Evolutionary conservation across 2,888 invertebrate genomes (phyloP).

Genomic region (Eupithecia insigniata): DNA sequence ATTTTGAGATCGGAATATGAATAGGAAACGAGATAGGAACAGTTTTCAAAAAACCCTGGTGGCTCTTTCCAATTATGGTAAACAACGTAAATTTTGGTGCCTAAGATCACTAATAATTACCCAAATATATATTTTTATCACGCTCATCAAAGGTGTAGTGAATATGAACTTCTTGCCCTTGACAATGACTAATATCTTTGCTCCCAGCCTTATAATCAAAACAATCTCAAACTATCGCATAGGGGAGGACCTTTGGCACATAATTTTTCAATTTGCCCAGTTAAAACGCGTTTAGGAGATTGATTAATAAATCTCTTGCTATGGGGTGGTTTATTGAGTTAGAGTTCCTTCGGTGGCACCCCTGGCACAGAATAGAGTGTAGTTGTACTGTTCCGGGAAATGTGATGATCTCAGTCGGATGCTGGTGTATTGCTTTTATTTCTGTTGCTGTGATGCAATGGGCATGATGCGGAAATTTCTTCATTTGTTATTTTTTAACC

Average conservation of each 20-base stretch:
- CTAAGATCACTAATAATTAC: too few species aligned
- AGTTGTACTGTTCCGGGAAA: slow-evolving; percentile 37
- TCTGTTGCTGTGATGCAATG: slow-evolving; percentile 12
- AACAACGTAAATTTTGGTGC: too few species aligned
- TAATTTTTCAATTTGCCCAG: slow-evolving; percentile 79
- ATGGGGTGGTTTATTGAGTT: slow-evolving; percentile 73
- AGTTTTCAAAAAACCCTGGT: not conserved
- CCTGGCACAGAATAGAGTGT: slow-evolving; percentile 27
- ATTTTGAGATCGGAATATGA: not conserved
- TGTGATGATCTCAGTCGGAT: slow-evolving; percentile 42
- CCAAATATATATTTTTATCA: too few species aligned
- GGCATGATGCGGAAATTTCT: not conserved
- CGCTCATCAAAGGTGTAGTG: not conserved
- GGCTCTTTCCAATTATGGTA: not conserved
- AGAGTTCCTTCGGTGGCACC: slow-evolving; percentile 54
- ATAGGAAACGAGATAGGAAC: not conserved
- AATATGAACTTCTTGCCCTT: not conserved
- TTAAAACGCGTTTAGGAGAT: slow-evolving; percentile 79
- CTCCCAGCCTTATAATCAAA: slow-evolving; percentile 33
- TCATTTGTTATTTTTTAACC: not conserved
- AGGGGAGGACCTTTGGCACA: slow-evolving; percentile 62
- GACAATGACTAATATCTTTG: slow-evolving; percentile 21
- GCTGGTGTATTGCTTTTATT: slow-evolving; percentile 22
- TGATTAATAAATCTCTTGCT: slow-evolving; percentile 80
- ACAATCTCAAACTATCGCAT: slow-evolving; percentile 41